phyloP scores from a whole-genome alignment of 2,797 vertebrate genomes.

The Tapirus indicus region DNA sequence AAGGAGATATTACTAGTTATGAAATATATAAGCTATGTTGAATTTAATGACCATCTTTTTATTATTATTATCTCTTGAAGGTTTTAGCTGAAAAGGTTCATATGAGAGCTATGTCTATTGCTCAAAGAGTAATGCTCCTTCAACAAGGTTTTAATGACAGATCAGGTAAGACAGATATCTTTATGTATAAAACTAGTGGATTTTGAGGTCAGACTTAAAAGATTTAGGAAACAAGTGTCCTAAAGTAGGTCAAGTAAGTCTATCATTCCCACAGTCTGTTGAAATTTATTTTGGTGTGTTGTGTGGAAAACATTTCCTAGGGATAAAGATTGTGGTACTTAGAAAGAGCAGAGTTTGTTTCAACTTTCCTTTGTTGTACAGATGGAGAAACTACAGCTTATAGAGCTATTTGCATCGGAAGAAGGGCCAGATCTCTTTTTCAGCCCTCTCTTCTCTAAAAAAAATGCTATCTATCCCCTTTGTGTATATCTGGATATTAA shows the following conservation, averaged over 20 bases:
- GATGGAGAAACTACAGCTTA: not conserved
- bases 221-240: not conserved
- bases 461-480: not conserved
- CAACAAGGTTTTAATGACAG: conserved; percentile 95
- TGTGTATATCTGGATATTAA: not conserved
- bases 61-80: conserved; percentile 85
- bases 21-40: conserved; percentile 44
- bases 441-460: not conserved
- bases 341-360: conserved; percentile 25
- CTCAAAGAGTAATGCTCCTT: conserved; percentile 96
- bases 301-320: not conserved
- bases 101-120: conserved; percentile 95
- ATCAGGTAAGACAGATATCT: conserved; percentile 90
- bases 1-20: conserved; percentile 41
- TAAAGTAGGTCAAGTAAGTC: conserved; percentile 18
- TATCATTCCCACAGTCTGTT: not conserved
- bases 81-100: conserved; percentile 97
- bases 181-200: not conserved
- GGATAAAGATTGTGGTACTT: not conserved
- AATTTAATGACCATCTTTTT: conserved; percentile 54
- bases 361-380: conserved; percentile 2
- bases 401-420: not conserved
- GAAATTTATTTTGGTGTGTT: not conserved
- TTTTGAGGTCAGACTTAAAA: conserved; percentile 36
- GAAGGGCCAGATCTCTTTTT: not conserved